Evolutionary conservation across 2,797 vertebrate species (phyloP).

Genomic region (Schizopygopsis pylzovi): DNA sequence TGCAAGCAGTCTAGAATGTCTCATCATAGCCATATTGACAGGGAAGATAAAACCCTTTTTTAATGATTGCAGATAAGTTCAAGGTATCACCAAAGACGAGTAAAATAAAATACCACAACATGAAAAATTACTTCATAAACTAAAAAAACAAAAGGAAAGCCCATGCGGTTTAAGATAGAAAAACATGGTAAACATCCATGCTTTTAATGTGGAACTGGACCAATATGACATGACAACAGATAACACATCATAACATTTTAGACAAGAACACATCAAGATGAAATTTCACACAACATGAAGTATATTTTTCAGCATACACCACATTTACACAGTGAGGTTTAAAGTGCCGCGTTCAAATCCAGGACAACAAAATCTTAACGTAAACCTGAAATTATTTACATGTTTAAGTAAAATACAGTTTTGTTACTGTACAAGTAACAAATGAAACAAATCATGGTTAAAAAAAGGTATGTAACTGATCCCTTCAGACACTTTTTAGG

Average conservation of each 20-base stretch:
- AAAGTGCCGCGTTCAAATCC: constrained; percentile 35
- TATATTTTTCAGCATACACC: neutral
- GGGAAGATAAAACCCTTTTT: neutral
- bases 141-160: neutral
- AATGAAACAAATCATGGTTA: neutral
- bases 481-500: neutral
- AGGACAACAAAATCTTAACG: neutral
- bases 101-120: neutral
- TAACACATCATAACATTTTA: neutral
- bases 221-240: neutral
- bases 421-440: too few species aligned
- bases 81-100: neutral
- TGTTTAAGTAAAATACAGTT: neutral
- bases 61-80: constrained; percentile 13
- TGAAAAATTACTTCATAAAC: neutral
- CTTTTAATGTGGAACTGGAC: neutral
- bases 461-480: neutral
- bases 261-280: constrained; percentile 19
- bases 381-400: constrained; percentile 14
- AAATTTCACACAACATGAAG: constrained; percentile 8
- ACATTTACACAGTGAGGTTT: constrained; percentile 44
- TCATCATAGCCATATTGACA: constrained; percentile 14
- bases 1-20: constrained; percentile 38
- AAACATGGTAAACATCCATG: neutral
- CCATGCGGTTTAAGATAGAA: neutral